Conservation (phyloP, 2,888 invertebrate species). For the Aromia moschata region DNA sequence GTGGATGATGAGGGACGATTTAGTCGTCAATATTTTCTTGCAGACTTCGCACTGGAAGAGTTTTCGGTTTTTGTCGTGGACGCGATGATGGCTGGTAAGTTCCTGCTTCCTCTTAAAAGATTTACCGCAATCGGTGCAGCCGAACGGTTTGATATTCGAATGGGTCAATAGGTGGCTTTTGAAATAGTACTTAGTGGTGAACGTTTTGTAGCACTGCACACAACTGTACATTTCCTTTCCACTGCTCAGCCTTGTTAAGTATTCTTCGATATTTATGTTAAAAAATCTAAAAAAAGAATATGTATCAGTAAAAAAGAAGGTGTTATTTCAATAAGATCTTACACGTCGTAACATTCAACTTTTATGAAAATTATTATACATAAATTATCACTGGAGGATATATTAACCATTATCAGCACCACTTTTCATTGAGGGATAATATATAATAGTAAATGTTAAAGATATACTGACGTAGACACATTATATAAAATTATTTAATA, state of each 20-base stretch:
- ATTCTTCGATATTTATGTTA: conserved; percentile 12
- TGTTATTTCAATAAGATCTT: not conserved
- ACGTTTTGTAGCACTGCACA: conserved; percentile 65
- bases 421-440: no score
- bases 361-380: no score
- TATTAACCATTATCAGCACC: no score
- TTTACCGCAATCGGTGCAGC: conserved; percentile 33
- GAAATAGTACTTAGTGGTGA: conserved; percentile 66
- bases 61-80: conserved; percentile 39
- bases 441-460: no score
- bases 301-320: not conserved
- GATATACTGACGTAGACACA: no score
- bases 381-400: no score
- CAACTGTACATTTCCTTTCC: conserved; percentile 67
- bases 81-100: conserved; percentile 32
- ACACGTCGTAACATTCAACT: no score
- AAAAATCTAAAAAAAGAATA: conserved; percentile 3
- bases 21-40: conserved; percentile 64
- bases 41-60: conserved; percentile 65
- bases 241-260: conserved; percentile 26
- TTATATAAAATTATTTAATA: no score
- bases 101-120: conserved; percentile 39
- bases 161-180: conserved; percentile 35
- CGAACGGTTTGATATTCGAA: conserved; percentile 23
- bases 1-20: conserved; percentile 42